Percentiles rank a stretch among this genome's conserved stretches.
These are phyloP conservation scores for Laupala kohalensis DNA, from an alignment of 1,140 invertebrate genomes.

Conservation along the genomic window DNA sequence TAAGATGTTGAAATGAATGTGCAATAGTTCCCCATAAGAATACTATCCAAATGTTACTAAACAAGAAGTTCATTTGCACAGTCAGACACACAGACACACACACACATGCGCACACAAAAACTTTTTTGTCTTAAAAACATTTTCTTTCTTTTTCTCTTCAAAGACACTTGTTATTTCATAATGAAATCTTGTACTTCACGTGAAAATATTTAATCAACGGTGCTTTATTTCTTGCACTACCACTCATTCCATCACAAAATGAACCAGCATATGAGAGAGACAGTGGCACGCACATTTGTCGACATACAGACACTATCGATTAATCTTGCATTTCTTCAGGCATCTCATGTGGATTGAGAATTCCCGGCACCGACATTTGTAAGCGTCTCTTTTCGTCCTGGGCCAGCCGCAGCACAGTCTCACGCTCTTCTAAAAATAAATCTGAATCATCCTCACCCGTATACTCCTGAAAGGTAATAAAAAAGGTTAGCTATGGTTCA, in stretches of 20 bases:
- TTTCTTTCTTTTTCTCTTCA: no score
- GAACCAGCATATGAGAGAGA: neutral
- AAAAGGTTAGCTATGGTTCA: no score
- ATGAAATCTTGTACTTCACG: no score
- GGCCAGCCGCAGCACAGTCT: slow-evolving; percentile 70
- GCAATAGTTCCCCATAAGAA: no score
- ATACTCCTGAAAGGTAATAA: slow-evolving; percentile 77
- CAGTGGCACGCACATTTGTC: neutral
- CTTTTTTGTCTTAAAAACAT: no score
- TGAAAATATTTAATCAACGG: neutral
- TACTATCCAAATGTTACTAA: no score
- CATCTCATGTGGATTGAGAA: slow-evolving; percentile 92
- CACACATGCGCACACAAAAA: no score
- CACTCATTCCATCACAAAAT: neutral
- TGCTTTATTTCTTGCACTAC: neutral
- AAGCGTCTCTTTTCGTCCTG: slow-evolving; percentile 87
- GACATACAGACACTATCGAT: neutral
- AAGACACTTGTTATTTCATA: no score
- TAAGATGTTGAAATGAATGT: no score
- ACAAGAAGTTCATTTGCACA: no score
- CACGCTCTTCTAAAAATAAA: slow-evolving; percentile 91
- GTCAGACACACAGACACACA: no score
- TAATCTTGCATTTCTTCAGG: slow-evolving; percentile 97
- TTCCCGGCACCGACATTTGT: slow-evolving; percentile 89
- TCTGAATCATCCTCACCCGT: slow-evolving; percentile 96